A percentile compares a stretch with the other conserved stretches of the same genome.
These are phyloP conservation scores for Gastracanthus pulcherrimus DNA, from an alignment of 2,888 invertebrate species.

Conservation along the genomic window DNA sequence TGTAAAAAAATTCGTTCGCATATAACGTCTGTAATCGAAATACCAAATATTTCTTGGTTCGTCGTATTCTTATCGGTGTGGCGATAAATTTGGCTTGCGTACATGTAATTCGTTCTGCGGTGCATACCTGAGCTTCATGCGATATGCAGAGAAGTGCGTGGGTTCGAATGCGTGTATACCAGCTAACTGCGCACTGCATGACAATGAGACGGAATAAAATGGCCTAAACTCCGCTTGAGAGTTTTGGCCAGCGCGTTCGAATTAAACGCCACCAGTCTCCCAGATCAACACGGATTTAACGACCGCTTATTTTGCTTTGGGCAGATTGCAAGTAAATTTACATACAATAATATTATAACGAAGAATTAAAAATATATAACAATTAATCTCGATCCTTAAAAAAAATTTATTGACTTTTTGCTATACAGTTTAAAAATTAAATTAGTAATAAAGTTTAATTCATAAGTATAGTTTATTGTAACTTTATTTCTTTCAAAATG, in stretches of 20 bases:
- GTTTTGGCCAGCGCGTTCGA: slow-evolving; percentile 8
- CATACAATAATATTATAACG: no score
- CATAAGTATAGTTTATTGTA: no score
- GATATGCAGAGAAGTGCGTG: slow-evolving; percentile 41
- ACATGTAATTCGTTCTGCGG: slow-evolving; percentile 15
- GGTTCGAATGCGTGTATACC: slow-evolving; percentile 35
- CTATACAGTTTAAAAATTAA: no score
- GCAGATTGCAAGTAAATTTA: no score
- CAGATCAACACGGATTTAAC: background rate
- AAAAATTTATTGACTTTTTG: no score
- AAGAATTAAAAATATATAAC: no score
- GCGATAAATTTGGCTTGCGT: slow-evolving; percentile 21
- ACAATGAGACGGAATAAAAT: slow-evolving; percentile 32
- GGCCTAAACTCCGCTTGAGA: slow-evolving; percentile 5
- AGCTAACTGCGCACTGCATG: slow-evolving; percentile 10
- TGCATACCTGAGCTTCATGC: slow-evolving; percentile 32
- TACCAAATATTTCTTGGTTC: background rate
- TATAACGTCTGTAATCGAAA: background rate
- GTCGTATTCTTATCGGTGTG: background rate
- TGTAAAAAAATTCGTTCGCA: background rate
- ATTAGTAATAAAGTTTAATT: no score
- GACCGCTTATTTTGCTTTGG: background rate
- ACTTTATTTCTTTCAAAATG: no score
- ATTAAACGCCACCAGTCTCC: slow-evolving; percentile 12
- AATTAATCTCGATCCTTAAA: no score